A percentile compares a stretch with the other conserved stretches of the same genome.
These are phyloP conservation scores for Stratiomys singularior DNA, from an alignment of 2,888 invertebrate genomes.

Conservation along the genomic window DNA sequence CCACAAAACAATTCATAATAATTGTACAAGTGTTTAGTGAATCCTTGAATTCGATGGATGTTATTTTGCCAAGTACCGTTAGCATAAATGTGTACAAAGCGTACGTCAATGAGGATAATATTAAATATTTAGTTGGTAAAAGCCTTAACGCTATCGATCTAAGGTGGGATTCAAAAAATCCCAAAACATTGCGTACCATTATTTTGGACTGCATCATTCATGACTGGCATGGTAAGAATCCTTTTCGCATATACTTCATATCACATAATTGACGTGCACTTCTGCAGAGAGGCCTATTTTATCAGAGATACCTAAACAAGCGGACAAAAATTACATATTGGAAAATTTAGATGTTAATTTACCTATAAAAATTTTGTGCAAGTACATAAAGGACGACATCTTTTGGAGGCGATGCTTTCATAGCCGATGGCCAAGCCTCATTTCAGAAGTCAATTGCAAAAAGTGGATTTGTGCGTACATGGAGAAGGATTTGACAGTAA, in stretches of 20 bases:
- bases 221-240: slow-evolving; percentile 62
- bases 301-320: slow-evolving; percentile 57
- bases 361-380: slow-evolving; percentile 61
- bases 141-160: slow-evolving; percentile 51
- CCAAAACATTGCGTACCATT: slow-evolving; percentile 61
- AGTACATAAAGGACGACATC: slow-evolving; percentile 61
- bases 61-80: slow-evolving; percentile 60
- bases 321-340: slow-evolving; percentile 63
- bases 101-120: slow-evolving; percentile 56
- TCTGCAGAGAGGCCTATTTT: slow-evolving; percentile 60
- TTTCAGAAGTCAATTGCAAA: slow-evolving; percentile 51
- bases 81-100: slow-evolving; percentile 62
- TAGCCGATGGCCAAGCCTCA: slow-evolving; percentile 59
- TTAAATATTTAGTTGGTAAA: slow-evolving; percentile 32
- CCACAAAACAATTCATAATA: no score
- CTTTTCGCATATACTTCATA: not conserved
- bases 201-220: slow-evolving; percentile 61
- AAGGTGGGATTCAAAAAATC: slow-evolving; percentile 57
- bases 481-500: slow-evolving; percentile 65
- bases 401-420: slow-evolving; percentile 63
- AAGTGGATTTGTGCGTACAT: slow-evolving; percentile 65
- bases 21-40: no score
- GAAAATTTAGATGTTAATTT: slow-evolving; percentile 61
- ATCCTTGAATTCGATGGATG: not conserved
- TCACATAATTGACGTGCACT: not conserved